Base-by-base conservation (phyloP, 2,113 vertebrate genomes). In the Atherinomorus stipes region DNA sequence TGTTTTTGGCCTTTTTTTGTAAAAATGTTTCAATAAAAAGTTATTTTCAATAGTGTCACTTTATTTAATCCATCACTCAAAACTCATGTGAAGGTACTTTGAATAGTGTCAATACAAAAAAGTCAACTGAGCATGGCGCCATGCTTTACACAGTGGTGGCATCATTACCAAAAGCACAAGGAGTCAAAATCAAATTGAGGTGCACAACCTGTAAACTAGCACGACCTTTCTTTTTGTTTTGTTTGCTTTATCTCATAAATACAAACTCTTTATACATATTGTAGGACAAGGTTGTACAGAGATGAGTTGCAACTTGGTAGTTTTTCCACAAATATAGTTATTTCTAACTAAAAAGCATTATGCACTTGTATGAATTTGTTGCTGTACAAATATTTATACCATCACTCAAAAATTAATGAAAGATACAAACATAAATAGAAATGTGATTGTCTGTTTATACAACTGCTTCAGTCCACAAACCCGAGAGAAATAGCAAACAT, bases 81-180 rank as follows among this genome's bases (percentile, higher is more conserved):
- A 84, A 90, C 64, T 13, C 45, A 71, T 44, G 67, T 61, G 78
- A 89, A 82, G 74, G 73, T 73, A 74, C 78, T 62, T 73, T 71
- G 44, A 80, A 56, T 59, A 76, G 59, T 84, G 87, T 76, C 81
- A 90, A 91, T 89, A 90, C 57, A 90, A 89, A 88, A 87, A 85
- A 82, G 82, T n/a, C 88, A 85, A 52, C 26, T 52, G 44, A 68
- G 52, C 58, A 73, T 23, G 57, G 59, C 56, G 72, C 66, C 62
- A 52, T 65, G 65, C 68, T 78, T 70, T 28, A 71, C 61, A 66
- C 21, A 37, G n/a, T 4, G 40, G 40, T 37, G 42, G 56, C 26
- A 28, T 75, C 26, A 69, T 75, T 37, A 56, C 57, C 44, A 66
- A 60, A 83, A 81, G 19, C 45, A 54, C 63, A 70, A 64, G 59